Evolutionary conservation across 1,140 invertebrate species (phyloP), one percentile per base, ranked within the genome.

Genomic region (Hylaeus volcanicus): DNA sequence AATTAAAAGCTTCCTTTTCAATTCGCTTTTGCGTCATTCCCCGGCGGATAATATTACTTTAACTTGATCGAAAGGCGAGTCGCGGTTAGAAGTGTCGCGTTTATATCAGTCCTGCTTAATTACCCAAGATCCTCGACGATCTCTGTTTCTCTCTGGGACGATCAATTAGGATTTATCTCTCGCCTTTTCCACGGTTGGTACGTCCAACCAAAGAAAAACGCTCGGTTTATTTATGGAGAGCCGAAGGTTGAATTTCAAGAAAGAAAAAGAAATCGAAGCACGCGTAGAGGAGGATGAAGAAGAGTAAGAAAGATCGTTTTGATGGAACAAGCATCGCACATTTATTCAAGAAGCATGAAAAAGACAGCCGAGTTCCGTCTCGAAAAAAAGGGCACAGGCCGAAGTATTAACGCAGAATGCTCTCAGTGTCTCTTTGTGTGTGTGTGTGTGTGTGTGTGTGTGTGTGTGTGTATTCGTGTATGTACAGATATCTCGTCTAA

Each of bases 321-420:
- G 37, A 79, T 73, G 60, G 55, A 48, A 65, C 77, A 74, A 79
- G 60, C 26, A 64, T 64, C 70, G 69, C 51, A 56, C 70, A 79
- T 79, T 79, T 73, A 79, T 73, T 79, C 51, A 61, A 74, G 70
- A 79, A 74, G 77, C 77, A 79, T 65, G 77, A 56, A 79, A 64
- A 78, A 64, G 68, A 73, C 70, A 79, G 77, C 60, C 70, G 63
- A 66, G 64, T 60, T 68, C 74, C 14, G 74, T 68, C 74, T 51
- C 53, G 61, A 8, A 48, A 77, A n/a, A 51, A 76, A 15, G 65
- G 65, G 14, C 5, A 58, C 9, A 14, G 68, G 68, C 48, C 48
- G 69, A 56, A 73, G 53, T 73, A 73, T 72, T 48, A 39, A 48
- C 68, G 48, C 48, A 78, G 56, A 65, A 69, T 69, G 26, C 41